Evolutionary conservation across 2,888 invertebrate species (phyloP).

Genomic region (Drosophila cracens): DNA sequence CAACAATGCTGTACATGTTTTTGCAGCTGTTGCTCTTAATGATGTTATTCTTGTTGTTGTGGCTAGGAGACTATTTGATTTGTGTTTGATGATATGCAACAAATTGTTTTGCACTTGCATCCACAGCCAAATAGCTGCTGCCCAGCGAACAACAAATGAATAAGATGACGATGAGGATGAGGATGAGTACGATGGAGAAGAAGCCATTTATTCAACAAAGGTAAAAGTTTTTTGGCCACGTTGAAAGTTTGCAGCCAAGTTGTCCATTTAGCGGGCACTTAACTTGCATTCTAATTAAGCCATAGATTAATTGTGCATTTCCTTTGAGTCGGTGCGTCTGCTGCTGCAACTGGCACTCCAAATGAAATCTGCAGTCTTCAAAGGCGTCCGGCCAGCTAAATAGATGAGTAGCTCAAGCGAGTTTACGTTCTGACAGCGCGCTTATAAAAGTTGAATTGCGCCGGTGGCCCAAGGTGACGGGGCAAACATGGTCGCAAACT

Average conservation of each 20-base stretch:
- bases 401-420: constrained; percentile 20
- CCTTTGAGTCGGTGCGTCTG: constrained; percentile 35
- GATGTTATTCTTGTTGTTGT: constrained; percentile 7
- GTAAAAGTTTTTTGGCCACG: constrained; percentile 40
- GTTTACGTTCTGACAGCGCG: constrained; percentile 25
- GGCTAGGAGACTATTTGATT: constrained; percentile 35
- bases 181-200: not conserved
- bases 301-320: constrained; percentile 59
- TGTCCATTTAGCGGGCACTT: constrained; percentile 31
- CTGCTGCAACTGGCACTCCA: not conserved
- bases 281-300: constrained; percentile 62
- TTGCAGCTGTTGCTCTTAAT: constrained; percentile 7
- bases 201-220: constrained; percentile 12
- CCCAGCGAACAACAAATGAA: not conserved
- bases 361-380: constrained; percentile 3
- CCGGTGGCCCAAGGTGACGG: constrained; percentile 24
- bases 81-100: constrained; percentile 45
- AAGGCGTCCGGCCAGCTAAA: constrained; percentile 4
- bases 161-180: not conserved
- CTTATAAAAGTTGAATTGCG: constrained; percentile 34
- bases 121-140: constrained; percentile 4
- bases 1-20: constrained; percentile 10
- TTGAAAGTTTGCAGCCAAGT: constrained; percentile 36
- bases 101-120: constrained; percentile 38
- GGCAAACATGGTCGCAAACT: constrained; percentile 17